phyloP scores from a whole-genome alignment of 2,888 invertebrate genomes.

The Trissolcus japonicus region DNA sequence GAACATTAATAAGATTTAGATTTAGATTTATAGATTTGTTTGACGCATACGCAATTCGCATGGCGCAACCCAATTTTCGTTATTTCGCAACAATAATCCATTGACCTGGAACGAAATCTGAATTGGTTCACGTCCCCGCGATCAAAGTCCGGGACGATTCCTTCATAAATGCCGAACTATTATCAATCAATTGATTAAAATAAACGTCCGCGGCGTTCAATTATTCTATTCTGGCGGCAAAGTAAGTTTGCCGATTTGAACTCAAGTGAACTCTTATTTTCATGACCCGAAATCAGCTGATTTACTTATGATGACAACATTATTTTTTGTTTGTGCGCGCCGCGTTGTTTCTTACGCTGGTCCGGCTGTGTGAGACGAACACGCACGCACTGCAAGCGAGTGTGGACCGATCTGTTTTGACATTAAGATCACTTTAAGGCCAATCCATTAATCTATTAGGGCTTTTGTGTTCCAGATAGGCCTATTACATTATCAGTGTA shows the following conservation, averaged over 20 bases:
- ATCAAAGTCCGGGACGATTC: conserved; percentile 5
- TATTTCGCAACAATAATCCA: background rate
- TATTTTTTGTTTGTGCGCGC: conserved; percentile 46
- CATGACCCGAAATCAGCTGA: conserved; percentile 31
- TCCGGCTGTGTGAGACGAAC: background rate
- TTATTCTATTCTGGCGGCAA: conserved; percentile 30
- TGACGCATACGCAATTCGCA: no score
- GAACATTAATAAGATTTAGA: no score
- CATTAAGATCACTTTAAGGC: conserved; percentile 68
- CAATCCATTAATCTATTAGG: conserved; percentile 72
- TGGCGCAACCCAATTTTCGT: no score
- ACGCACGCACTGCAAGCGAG: background rate
- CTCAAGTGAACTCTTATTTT: conserved; percentile 39
- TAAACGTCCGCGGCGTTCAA: conserved; percentile 27
- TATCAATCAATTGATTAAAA: conserved; percentile 33
- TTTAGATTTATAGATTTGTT: no score
- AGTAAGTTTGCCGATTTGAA: conserved; percentile 23
- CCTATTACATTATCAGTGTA: conserved; percentile 74
- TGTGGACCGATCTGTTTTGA: conserved; percentile 66
- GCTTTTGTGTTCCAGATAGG: conserved; percentile 73
- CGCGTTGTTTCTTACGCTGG: conserved; percentile 28
- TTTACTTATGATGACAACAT: conserved; percentile 49
- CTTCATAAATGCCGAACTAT: conserved; percentile 1
- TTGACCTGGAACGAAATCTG: background rate
- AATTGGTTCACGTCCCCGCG: background rate